Conservation (phyloP, 2,797 vertebrate species). For the Darevskia nairensis region DNA sequence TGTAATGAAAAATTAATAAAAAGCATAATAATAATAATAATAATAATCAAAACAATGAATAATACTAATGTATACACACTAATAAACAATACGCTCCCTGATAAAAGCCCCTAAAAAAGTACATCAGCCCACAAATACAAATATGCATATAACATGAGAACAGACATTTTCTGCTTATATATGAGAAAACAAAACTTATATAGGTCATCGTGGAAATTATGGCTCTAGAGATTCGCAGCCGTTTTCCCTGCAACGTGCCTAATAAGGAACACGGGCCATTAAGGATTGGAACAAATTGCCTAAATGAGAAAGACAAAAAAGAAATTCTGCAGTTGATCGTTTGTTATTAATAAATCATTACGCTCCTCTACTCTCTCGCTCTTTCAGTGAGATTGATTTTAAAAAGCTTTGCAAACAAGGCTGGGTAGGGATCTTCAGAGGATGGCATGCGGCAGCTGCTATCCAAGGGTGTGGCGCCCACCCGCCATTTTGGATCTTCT, state of each 20-base stretch:
- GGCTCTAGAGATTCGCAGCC: slow-evolving; percentile 48
- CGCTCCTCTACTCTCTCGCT: slow-evolving; percentile 19
- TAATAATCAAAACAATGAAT: too few species aligned
- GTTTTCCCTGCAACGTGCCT: slow-evolving; percentile 41
- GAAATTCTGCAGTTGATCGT: slow-evolving; percentile 51
- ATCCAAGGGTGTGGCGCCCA: background rate
- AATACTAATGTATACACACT: too few species aligned
- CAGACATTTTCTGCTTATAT: too few species aligned
- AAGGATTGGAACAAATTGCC: slow-evolving; percentile 64
- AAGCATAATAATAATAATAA: too few species aligned
- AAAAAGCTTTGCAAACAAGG: background rate
- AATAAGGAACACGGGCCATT: slow-evolving; percentile 63
- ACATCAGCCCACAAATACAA: too few species aligned
- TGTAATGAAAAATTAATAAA: too few species aligned
- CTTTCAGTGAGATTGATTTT: slow-evolving; percentile 12
- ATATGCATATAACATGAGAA: too few species aligned
- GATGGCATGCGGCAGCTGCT: background rate
- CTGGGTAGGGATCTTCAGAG: background rate
- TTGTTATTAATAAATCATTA: slow-evolving; percentile 61
- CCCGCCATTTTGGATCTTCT: background rate
- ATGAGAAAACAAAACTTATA: background rate
- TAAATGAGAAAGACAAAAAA: slow-evolving; percentile 57
- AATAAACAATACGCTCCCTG: too few species aligned
- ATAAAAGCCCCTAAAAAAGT: too few species aligned
- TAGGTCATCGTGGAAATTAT: slow-evolving; percentile 49